phyloP scores from a whole-genome alignment of 2,888 invertebrate genomes.

The Bruchidius siliquastri region DNA sequence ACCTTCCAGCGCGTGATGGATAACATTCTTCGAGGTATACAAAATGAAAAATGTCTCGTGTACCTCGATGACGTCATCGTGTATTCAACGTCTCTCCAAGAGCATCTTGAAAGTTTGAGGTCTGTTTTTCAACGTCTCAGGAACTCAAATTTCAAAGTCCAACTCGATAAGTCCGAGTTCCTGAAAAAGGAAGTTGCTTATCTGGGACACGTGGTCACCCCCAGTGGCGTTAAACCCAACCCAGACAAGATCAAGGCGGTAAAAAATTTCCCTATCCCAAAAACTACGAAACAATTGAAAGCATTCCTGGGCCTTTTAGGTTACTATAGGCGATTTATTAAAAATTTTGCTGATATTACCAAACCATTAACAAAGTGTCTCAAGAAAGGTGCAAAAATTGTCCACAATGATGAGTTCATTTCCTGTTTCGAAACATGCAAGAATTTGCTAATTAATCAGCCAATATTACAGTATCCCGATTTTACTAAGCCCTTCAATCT shows the following conservation, averaged over 20 bases:
- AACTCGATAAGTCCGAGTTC: conserved; percentile 22
- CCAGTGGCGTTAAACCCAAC: conserved; percentile 10
- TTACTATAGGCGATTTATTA: conserved; percentile 21
- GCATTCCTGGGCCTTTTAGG: conserved; percentile 19
- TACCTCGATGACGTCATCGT: conserved; percentile 27
- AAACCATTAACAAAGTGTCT: conserved; percentile 19
- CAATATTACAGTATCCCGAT: conserved; percentile 25
- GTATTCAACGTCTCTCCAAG: conserved; percentile 14
- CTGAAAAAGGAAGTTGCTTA: conserved; percentile 19
- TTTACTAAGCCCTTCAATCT: conserved; percentile 25
- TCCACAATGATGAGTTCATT: conserved; percentile 12
- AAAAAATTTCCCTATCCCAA: conserved; percentile 21
- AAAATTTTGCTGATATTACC: conserved; percentile 20
- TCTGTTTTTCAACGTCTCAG: conserved; percentile 15
- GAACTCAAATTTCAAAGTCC: conserved; percentile 21
- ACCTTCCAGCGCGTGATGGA: conserved; percentile 29
- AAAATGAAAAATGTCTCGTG: conserved; percentile 20
- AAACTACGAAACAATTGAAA: conserved; percentile 23
- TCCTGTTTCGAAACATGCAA: conserved; percentile 18
- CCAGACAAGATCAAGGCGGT: conserved; percentile 12
- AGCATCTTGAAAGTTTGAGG: conserved; percentile 15
- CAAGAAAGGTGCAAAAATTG: conserved; percentile 17
- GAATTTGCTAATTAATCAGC: conserved; percentile 17
- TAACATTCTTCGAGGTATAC: conserved; percentile 20
- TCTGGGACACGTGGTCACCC: conserved; percentile 14